phyloP scores from a whole-genome alignment of 1,140 invertebrate genomes.

The Heliconius nattereri region DNA sequence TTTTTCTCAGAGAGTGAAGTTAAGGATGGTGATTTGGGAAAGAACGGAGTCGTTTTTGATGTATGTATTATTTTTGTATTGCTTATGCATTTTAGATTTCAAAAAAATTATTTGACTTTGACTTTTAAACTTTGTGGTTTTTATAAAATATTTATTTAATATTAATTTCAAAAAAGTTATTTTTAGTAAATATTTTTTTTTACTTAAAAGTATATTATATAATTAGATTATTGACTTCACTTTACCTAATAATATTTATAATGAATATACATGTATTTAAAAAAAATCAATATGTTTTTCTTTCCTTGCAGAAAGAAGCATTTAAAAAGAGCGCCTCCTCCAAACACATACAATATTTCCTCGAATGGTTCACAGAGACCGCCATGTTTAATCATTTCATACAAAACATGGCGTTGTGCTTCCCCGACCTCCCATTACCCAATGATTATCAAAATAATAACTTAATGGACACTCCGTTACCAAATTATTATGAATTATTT shows the following conservation, averaged over 20 bases:
- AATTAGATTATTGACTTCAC: too few species aligned
- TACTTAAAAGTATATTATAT: too few species aligned
- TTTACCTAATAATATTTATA: too few species aligned
- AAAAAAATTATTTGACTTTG: too few species aligned
- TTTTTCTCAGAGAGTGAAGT: constrained; percentile 63
- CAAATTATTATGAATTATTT: constrained; percentile 74
- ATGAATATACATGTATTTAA: too few species aligned
- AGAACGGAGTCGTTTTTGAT: constrained; percentile 68
- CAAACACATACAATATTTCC: constrained; percentile 85
- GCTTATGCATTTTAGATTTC: not conserved
- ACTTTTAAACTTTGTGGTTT: too few species aligned
- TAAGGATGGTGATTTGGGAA: constrained; percentile 61
- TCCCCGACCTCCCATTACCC: constrained; percentile 34
- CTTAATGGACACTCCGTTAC: constrained; percentile 63
- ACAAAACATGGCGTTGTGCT: constrained; percentile 59
- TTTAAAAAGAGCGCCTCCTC: constrained; percentile 83
- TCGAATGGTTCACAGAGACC: constrained; percentile 92
- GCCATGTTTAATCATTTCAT: constrained; percentile 86
- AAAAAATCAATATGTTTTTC: not conserved
- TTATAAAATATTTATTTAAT: too few species aligned
- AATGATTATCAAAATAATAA: constrained; percentile 33
- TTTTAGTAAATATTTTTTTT: too few species aligned
- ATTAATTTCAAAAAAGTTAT: not conserved
- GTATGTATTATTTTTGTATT: constrained; percentile 54
- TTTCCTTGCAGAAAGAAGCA: constrained; percentile 82